Evolutionary conservation across 2,113 vertebrate species (phyloP).

Genomic region (Mobula hypostoma): DNA sequence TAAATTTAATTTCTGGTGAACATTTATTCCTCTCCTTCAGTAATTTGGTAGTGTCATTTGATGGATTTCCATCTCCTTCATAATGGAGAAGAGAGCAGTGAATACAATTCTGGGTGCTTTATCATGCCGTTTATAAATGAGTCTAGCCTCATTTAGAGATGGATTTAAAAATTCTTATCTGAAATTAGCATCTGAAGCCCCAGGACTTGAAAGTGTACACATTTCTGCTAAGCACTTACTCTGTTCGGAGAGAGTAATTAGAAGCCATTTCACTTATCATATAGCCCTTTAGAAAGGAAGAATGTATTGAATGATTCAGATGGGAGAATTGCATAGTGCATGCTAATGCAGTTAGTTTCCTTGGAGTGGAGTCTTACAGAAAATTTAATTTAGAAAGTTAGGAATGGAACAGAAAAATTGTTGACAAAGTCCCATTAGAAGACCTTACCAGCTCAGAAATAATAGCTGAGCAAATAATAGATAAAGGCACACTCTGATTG

Average conservation of each 20-base stretch:
- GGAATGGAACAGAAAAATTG: not conserved
- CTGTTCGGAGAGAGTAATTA: not conserved
- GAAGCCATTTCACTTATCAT: not conserved
- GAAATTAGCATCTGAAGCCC: not conserved
- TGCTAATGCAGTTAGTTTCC: not conserved
- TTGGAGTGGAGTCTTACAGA: not conserved
- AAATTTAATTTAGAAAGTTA: not conserved
- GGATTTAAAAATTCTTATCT: not conserved
- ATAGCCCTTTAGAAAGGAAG: not conserved
- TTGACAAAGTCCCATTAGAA: not conserved
- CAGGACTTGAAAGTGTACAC: not conserved
- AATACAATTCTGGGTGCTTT: not conserved
- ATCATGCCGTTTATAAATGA: not conserved
- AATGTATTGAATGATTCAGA: not conserved
- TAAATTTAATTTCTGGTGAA: not conserved
- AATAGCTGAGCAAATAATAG: not conserved
- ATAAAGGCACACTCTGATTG: not conserved
- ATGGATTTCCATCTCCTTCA: not conserved
- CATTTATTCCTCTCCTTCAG: not conserved
- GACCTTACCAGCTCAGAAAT: not conserved
- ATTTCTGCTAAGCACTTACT: not conserved
- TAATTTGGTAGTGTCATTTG: not conserved
- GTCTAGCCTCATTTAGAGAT: not conserved
- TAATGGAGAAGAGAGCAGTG: not conserved
- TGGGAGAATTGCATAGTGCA: not conserved